Evolutionary conservation across 2,888 invertebrate genomes (phyloP).

Genomic region (Seira sanloemensis): DNA sequence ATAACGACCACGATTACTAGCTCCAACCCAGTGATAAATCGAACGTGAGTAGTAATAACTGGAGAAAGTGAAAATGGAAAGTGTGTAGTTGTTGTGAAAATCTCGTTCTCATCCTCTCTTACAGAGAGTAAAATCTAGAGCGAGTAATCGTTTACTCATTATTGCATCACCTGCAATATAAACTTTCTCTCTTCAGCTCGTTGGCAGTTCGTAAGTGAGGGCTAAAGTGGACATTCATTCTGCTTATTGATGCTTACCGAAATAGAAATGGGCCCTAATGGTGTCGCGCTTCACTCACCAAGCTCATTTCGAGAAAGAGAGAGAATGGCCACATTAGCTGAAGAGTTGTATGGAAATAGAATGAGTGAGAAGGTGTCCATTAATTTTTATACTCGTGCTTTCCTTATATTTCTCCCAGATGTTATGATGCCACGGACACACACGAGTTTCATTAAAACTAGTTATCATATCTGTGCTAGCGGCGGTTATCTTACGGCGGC

Average conservation of each 20-base stretch:
- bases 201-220: constrained; percentile 52
- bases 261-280: constrained; percentile 45
- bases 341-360: constrained; percentile 56
- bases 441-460: constrained; percentile 59
- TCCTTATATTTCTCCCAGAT: not conserved
- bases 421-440: constrained; percentile 19
- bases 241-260: constrained; percentile 44
- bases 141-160: constrained; percentile 62
- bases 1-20: not conserved
- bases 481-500: too few species aligned
- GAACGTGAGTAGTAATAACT: constrained; percentile 4
- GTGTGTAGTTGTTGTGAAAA: constrained; percentile 20
- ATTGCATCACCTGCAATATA: constrained; percentile 62
- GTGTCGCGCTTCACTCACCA: constrained; percentile 61
- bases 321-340: constrained; percentile 37
- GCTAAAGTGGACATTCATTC: constrained; percentile 52
- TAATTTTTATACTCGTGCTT: not conserved
- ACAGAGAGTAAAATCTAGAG: constrained; percentile 46
- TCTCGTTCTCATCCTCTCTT: constrained; percentile 29
- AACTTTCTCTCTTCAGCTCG: constrained; percentile 35
- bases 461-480: constrained; percentile 43
- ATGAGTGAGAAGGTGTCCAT: constrained; percentile 14
- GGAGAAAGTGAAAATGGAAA: not conserved
- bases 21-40: not conserved
- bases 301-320: constrained; percentile 45